Percentiles rank a stretch among this genome's conserved stretches.
Evolutionary conservation across 2,113 vertebrate species (phyloP).

Genomic region (Anolis sagrei): DNA sequence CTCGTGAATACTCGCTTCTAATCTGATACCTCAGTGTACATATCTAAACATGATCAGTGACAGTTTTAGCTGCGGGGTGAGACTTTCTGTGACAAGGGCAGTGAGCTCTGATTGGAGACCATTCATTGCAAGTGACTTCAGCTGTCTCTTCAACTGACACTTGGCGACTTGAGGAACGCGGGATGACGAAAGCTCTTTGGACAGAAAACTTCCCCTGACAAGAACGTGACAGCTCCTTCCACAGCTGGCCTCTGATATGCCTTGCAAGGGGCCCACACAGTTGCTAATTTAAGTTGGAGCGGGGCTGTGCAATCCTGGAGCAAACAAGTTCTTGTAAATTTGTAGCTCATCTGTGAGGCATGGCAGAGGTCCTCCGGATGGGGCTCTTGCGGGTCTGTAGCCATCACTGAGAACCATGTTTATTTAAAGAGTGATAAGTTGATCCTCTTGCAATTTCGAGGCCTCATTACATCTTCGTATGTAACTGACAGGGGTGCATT

Average conservation of each 20-base stretch:
- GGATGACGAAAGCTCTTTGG: constrained; percentile 91
- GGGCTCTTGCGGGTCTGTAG: constrained; percentile 66
- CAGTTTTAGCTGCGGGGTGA: constrained; percentile 89
- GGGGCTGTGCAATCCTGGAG: constrained; percentile 73
- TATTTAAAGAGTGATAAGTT: constrained; percentile 74
- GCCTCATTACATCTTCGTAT: constrained; percentile 64
- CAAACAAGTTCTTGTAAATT: constrained; percentile 73
- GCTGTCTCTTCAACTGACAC: constrained; percentile 97
- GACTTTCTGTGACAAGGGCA: constrained; percentile 94
- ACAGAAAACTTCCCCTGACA: constrained; percentile 96
- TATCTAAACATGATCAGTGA: constrained; percentile 88
- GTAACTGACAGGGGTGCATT: constrained; percentile 55
- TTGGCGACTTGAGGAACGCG: constrained; percentile 88
- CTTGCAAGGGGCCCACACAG: constrained; percentile 82
- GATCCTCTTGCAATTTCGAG: constrained; percentile 65
- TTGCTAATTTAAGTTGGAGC: constrained; percentile 87
- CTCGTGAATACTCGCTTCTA: constrained; percentile 83
- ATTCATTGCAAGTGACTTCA: constrained; percentile 94
- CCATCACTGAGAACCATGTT: constrained; percentile 71
- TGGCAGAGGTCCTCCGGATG: constrained; percentile 61
- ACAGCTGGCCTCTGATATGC: constrained; percentile 87
- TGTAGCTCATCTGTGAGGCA: constrained; percentile 69
- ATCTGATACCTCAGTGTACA: constrained; percentile 82
- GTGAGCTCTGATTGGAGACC: constrained; percentile 94
- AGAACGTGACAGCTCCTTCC: constrained; percentile 93